Percentiles rank a stretch among this genome's conserved stretches.
Evolutionary conservation across 2,797 vertebrate species (phyloP).

Genomic region (Hybognathus amarus): DNA sequence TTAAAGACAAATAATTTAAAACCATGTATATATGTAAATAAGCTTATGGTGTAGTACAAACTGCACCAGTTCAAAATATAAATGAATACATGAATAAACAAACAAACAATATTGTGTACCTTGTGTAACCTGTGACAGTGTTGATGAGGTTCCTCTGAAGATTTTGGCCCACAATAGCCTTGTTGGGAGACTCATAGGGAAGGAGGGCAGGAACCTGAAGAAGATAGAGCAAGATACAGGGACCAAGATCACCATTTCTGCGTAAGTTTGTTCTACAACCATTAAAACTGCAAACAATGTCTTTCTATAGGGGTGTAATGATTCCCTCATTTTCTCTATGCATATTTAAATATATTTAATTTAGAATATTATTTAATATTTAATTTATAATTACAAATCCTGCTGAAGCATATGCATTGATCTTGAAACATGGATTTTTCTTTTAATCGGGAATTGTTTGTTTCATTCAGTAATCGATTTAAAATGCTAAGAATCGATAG

Average conservation of each 20-base stretch:
- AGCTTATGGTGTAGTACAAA: background rate
- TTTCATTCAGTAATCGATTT: background rate
- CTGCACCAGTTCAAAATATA: background rate
- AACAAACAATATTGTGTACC: background rate
- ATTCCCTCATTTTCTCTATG: background rate
- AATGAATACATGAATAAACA: background rate
- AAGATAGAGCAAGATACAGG: conserved; percentile 96
- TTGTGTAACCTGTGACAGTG: conserved; percentile 71
- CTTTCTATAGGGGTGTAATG: background rate
- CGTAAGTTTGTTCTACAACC: conserved; percentile 76
- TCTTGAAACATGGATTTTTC: background rate
- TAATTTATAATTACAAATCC: background rate
- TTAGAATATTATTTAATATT: too few relatives aligned
- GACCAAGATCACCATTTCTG: conserved; percentile 95
- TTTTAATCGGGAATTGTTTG: background rate
- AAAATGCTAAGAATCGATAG: background rate
- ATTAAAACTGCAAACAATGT: background rate
- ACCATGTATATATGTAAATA: background rate
- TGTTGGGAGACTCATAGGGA: conserved; percentile 93
- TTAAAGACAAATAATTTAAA: background rate
- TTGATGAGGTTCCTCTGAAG: conserved; percentile 92
- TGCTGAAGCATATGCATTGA: background rate
- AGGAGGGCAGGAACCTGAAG: conserved; percentile 96
- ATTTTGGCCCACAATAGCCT: conserved; percentile 94
- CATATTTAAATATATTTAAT: background rate